These are phyloP conservation scores for Alauda arvensis DNA, from an alignment of 2,797 vertebrate species.

Conservation along the genomic window DNA sequence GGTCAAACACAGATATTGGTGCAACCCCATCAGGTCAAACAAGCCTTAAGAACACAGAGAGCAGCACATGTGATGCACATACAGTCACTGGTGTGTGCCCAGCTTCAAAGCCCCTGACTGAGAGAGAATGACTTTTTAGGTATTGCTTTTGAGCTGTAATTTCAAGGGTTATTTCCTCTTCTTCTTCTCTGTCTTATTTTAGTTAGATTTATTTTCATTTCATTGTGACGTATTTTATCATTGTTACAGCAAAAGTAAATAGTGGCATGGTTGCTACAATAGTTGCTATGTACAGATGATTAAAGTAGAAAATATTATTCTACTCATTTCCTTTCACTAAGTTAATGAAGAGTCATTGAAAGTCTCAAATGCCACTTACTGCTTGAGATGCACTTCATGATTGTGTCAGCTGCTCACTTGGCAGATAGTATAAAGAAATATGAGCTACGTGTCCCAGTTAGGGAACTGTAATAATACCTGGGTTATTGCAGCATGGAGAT, in stretches of 20 bases:
- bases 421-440: background rate
- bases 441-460: background rate
- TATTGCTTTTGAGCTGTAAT: background rate
- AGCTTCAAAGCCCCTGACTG: background rate
- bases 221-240: background rate
- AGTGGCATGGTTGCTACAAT: background rate
- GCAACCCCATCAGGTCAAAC: background rate
- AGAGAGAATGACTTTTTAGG: background rate
- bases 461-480: background rate
- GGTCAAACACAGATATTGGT: background rate
- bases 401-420: background rate
- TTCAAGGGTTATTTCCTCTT: slow-evolving; percentile 1
- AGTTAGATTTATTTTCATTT: background rate
- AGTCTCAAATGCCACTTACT: background rate
- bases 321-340: slow-evolving; percentile 11
- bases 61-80: accelerated
- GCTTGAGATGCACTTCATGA: background rate
- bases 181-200: background rate
- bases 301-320: slow-evolving; percentile 35
- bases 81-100: background rate
- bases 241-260: background rate
- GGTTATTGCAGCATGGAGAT: background rate
- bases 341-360: slow-evolving; percentile 26
- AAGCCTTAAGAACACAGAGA: background rate
- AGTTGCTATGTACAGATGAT: background rate